Base-by-base conservation (phyloP, 92 coral and sea anemone species). In the Heteractis magnifica region DNA sequence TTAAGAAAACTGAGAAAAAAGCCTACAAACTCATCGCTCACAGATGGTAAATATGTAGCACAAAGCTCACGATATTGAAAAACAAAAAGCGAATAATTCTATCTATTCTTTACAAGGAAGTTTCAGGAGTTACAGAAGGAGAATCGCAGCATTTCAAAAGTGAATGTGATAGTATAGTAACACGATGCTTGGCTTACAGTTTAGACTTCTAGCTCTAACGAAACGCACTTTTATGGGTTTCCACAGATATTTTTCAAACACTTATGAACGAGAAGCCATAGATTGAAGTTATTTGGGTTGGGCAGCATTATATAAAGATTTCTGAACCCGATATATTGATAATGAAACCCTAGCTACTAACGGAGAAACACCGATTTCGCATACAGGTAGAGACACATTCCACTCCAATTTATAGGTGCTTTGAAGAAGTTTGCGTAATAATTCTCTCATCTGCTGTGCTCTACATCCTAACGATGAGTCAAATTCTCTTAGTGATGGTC, bases 351-450 rank as follows among this genome's bases (percentile, higher is more conserved):
- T 64, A 34, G 44, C 44, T 34, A 80, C 16, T 20, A 65, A 51
- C 56, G 83, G 44, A 80, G 83, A 80, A 80, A 41, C 74, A 79
- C 75, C 64, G 53, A 53, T 79, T 26, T 11, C 56, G 10, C 4
- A 48, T 62, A 80, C 83, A 80, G 76, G 83, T 56, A 80, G 68
- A 80, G 83, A 20, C 83, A 65, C 83, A 80, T 80, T 80, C 83
- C 83, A 53, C 58, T 58, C 44, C 56, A 56, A 79, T 62, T 75
- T 49, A 79, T 23, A 34, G 48, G 14, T 49, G 60, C 20, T 41
- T 20, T 68, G 21, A 60, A 9, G 50, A 62, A 20, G 51, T 60
- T 48, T 62, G 58, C 34, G 13, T 56, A 80, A 59, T 14, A 62
- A 9, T 80, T 64, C 19, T 65, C 75, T 53, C 7, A n/a, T 80